Base-by-base conservation (phyloP, 2,113 vertebrate species). In the Phaethon lepturus region DNA sequence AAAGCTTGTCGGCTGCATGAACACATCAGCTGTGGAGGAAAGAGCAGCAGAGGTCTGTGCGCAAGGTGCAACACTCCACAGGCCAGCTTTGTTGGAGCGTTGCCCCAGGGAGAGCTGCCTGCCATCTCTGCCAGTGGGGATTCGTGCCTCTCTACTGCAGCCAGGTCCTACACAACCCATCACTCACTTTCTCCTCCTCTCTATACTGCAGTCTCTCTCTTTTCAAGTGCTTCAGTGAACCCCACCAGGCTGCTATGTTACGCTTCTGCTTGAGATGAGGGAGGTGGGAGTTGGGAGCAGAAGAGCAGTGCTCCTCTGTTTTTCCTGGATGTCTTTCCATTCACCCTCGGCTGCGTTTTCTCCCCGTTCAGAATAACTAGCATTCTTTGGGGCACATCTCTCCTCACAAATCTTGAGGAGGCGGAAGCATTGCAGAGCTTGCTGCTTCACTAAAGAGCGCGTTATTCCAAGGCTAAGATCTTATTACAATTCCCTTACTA, bases 401-500 rank as follows among this genome's bases (percentile, higher is more conserved):
- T 95, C 88, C 91, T 95, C 91, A 75, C 95, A 95, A 94, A 94
- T 86, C 95, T 94, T 11, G 5, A 86, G 85, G 72, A 94, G 93
- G 79, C 11, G 40, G 96, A 96, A 96, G 92, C 3, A 0, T 31
- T 79, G 80, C 66, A 45, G 92, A 95, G 86, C 85, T 95, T 64
- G 49, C 88, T 1, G 6, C 74, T 82, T 55, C 45, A 31, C 66
- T 79, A 24, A 91, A 52, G 42, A 67, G 33, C 2, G 0, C 2
- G 1, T 85, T 86, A 88, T 88, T 97, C 95, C 96, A 97, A 76
- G 60, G 35, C 86, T 95, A 44, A 95, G 97, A 92, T 96, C 96
- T 83, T 89, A 50, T 97, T 98, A 94, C 95, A 89, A 63, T 91
- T 89, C 95, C 93, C 94, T 89, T 95, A 95, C 96, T 97, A 93